Percentiles rank a stretch among this genome's conserved stretches.
Conservation (phyloP, 2,113 vertebrate genomes). For the Platycercus adscitus region DNA sequence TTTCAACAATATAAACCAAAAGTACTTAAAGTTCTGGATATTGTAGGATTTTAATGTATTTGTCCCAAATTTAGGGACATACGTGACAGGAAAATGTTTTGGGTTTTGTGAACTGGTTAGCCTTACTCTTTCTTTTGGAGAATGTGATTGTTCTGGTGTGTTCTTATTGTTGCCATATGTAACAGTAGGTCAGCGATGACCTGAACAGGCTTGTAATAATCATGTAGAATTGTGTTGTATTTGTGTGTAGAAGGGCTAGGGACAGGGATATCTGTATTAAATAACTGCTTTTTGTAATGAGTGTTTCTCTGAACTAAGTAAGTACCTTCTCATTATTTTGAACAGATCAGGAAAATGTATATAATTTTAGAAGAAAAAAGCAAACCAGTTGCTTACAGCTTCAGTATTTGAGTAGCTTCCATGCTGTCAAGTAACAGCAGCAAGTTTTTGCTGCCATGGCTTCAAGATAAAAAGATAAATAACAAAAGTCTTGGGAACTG, state of each 20-base stretch:
- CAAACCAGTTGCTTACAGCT: neutral
- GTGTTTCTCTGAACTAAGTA: neutral
- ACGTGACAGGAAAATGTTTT: neutral
- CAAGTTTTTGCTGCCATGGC: neutral
- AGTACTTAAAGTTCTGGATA: neutral
- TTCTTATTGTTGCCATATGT: neutral
- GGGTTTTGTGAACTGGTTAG: neutral
- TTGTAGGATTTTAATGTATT: neutral
- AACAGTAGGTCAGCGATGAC: neutral
- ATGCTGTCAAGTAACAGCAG: neutral
- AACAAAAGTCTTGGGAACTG: neutral
- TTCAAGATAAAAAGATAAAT: neutral
- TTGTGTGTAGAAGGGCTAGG: neutral
- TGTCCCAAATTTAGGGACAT: neutral
- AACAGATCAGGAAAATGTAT: neutral
- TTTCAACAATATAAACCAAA: neutral
- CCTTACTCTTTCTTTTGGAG: neutral
- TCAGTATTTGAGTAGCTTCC: neutral
- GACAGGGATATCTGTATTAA: neutral
- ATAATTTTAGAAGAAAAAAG: neutral
- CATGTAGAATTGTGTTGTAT: neutral
- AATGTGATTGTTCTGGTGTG: neutral
- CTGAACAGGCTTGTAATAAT: neutral
- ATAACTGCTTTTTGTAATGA: neutral
- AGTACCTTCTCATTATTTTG: neutral